A percentile compares a stretch with the other conserved stretches of the same genome.
phyloP scores from a whole-genome alignment of 2,113 vertebrate species.

The Ramphastos sulfuratus region DNA sequence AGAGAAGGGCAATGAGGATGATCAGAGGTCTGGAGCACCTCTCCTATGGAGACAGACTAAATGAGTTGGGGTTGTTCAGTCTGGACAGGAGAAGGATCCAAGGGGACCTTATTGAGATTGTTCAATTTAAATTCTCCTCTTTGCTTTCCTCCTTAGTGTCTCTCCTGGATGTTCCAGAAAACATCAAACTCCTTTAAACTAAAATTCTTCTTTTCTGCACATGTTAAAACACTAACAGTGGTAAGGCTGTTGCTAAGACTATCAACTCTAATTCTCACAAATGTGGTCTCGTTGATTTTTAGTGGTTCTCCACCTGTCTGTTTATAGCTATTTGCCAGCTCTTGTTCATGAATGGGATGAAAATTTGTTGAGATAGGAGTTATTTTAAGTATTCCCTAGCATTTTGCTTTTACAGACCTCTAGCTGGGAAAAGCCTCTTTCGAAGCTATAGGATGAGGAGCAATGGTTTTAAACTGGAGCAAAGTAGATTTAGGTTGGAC shows the following conservation, averaged over 20 bases:
- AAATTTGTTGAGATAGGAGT: background rate
- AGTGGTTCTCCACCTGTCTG: background rate
- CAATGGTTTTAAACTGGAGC: too few species aligned
- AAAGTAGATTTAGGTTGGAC: too few species aligned
- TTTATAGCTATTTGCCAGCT: background rate
- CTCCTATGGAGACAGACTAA: too few species aligned
- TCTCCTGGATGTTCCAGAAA: background rate
- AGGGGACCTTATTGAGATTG: background rate
- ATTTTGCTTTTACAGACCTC: fast-evolving
- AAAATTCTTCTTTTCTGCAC: background rate
- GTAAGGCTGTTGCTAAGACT: background rate
- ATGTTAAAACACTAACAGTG: background rate
- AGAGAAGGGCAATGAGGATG: too few species aligned
- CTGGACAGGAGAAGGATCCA: too few species aligned
- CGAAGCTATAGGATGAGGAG: too few species aligned
- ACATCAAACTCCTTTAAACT: background rate
- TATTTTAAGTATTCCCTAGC: background rate
- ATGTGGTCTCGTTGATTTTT: background rate
- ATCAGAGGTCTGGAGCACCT: too few species aligned
- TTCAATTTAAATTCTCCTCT: background rate
- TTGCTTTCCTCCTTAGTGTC: background rate
- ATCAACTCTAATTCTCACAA: background rate
- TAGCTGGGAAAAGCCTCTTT: too few species aligned
- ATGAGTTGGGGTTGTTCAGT: too few species aligned
- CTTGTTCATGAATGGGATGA: background rate